A percentile compares a stretch with the other conserved stretches of the same genome.
phyloP scores from a whole-genome alignment of 2,888 invertebrate species.

The Acleris cristana region DNA sequence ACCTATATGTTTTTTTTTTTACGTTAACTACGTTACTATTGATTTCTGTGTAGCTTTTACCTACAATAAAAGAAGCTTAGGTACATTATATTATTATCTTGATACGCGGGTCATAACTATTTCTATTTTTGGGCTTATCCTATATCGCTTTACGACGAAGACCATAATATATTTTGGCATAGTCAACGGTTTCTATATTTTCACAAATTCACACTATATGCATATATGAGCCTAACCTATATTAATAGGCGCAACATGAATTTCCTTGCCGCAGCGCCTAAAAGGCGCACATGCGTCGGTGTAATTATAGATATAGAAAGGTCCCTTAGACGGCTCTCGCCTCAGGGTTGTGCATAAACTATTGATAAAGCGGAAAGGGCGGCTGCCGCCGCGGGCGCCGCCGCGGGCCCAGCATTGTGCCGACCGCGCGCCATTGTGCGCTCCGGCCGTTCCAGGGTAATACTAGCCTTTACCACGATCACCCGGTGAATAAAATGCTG shows the following conservation, averaged over 20 bases:
- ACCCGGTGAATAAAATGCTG: slow-evolving; percentile 4
- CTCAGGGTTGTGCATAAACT: slow-evolving; percentile 61
- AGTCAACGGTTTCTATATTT: too few species aligned
- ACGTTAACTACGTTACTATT: too few species aligned
- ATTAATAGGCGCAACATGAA: background rate
- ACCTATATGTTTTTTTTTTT: too few species aligned
- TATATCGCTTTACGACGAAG: too few species aligned
- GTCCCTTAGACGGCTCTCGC: slow-evolving; percentile 20
- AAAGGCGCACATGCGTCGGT: slow-evolving; percentile 6
- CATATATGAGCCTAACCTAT: too few species aligned
- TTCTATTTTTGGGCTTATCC: too few species aligned
- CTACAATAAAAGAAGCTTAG: too few species aligned
- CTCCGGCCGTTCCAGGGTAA: slow-evolving; percentile 11
- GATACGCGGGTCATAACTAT: too few species aligned
- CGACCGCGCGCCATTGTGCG: slow-evolving; percentile 32
- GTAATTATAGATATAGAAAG: slow-evolving; percentile 18
- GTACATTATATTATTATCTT: too few species aligned
- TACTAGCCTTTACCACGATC: slow-evolving; percentile 10
- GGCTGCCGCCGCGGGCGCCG: slow-evolving; percentile 48
- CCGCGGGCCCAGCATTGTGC: slow-evolving; percentile 47
- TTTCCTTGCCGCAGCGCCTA: background rate
- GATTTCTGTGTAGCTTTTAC: too few species aligned
- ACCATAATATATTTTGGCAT: too few species aligned
- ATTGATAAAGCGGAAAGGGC: slow-evolving; percentile 67
- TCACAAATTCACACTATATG: too few species aligned